Base-by-base conservation (phyloP, 1,140 invertebrate species). In the Drosophila erecta region DNA sequence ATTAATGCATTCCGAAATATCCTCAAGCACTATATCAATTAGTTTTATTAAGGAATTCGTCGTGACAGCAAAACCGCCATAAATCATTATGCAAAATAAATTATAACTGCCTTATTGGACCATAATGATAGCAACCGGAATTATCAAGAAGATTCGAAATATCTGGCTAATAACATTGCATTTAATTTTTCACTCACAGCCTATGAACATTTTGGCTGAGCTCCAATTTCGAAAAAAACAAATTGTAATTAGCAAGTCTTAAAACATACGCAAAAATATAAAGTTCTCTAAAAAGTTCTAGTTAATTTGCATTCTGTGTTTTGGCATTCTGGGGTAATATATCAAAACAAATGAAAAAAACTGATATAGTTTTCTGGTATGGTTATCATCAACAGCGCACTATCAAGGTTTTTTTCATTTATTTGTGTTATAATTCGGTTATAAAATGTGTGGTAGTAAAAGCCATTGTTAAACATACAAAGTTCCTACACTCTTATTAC, bases 41-140 rank as follows among this genome's bases (percentile, higher is more conserved):
- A 44, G 47, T 65, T 54, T 51, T 67, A 65, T 67, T 67, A 37
- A 17, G 60, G 64, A 43, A 30, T 66, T 7, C 60, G 15, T 2
- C 51, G 27, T 37, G 60, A 66, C 64, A 65, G 58, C 46, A 12
- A 2, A 20, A 17, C 12, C 1, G 35, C 20, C 17, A 64, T 67
- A 64, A 67, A 67, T 67, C 59, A 65, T 64, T 12, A 8, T n/a
- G 6, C 44, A n/a, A 65, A 65, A 67, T 35, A 40, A 66, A 66
- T 62, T 50, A 43, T 41, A 15, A 40, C 33, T 49, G 44, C 17
- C 43, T 62, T 47, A 30, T 62, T 67, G 35, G 47, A 22, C 55
- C 17, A 43, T 35, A 65, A 47, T 41, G 44, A 50, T 40, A 15
- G 41, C 14, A 24, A 33, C 11, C 5, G 59, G 4, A 47, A n/a